Percentiles rank a stretch among this genome's conserved stretches.
Conservation (phyloP, 2,888 invertebrate species). For the Xestia rhomboidea region DNA sequence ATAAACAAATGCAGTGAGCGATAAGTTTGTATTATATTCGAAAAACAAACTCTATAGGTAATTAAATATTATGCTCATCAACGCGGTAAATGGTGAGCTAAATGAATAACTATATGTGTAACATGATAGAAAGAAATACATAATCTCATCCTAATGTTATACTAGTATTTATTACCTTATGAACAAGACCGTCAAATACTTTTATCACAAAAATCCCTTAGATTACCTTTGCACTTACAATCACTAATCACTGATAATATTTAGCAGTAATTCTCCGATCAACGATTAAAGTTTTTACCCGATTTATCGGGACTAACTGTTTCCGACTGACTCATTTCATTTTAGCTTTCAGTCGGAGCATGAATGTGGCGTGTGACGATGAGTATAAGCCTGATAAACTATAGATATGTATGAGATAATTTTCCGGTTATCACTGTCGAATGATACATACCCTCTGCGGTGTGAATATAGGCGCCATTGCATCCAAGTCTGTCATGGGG, state of each 20-base stretch:
- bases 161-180: not conserved
- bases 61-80: conserved; percentile 22
- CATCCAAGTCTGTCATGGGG: conserved; percentile 98
- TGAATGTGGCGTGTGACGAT: conserved; percentile 22
- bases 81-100: conserved; percentile 6
- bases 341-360: conserved; percentile 15
- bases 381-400: conserved; percentile 24
- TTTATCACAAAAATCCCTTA: conserved; percentile 11
- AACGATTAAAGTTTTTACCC: not conserved
- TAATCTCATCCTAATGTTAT: not conserved
- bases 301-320: not conserved
- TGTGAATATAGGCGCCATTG: conserved; percentile 98
- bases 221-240: conserved; percentile 4
- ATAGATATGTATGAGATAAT: conserved; percentile 39
- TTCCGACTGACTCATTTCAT: conserved; percentile 18
- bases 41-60: conserved; percentile 10
- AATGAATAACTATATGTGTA: not conserved
- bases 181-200: not conserved
- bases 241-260: conserved; percentile 5
- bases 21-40: conserved; percentile 1
- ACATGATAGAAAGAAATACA: not conserved
- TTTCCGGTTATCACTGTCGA: not conserved
- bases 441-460: conserved; percentile 94
- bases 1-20: conserved; percentile 25
- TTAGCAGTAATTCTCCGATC: not conserved